A percentile compares a stretch with the other conserved stretches of the same genome.
Evolutionary conservation across 2,113 vertebrate genomes (phyloP).

Genomic region (Podiceps cristatus): DNA sequence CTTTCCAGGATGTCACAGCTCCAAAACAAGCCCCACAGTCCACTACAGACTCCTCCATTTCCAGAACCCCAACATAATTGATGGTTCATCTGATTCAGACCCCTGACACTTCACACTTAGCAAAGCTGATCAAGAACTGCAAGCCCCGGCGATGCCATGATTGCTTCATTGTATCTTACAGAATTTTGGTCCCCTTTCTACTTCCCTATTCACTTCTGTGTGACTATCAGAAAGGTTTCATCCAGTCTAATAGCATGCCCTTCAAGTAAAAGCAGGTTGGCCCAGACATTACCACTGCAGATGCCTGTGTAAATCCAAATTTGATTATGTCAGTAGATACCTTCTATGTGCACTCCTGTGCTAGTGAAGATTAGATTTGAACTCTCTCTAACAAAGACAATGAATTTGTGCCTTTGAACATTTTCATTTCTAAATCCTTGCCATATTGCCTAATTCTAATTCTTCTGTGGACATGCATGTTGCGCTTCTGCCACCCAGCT

Average conservation of each 20-base stretch:
- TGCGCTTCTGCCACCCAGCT: slow-evolving; percentile 21
- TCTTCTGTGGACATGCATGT: neutral
- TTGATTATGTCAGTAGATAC: neutral
- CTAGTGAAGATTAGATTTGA: slow-evolving; percentile 6
- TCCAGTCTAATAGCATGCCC: neutral
- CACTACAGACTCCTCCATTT: neutral
- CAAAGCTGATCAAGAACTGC: neutral
- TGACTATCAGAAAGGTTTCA: neutral
- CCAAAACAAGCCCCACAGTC: neutral
- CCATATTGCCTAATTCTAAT: neutral
- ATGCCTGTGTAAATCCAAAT: neutral
- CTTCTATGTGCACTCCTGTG: neutral
- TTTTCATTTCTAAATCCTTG: neutral
- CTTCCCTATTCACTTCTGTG: neutral
- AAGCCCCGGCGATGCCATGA: neutral
- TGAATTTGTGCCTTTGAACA: neutral
- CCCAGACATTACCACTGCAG: neutral
- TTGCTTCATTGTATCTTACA: neutral
- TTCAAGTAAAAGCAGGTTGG: neutral
- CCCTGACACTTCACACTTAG: neutral
- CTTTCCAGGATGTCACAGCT: neutral
- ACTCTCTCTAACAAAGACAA: neutral
- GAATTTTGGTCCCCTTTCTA: neutral
- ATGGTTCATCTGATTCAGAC: neutral
- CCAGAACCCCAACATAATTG: neutral